Evolutionary conservation across 2,888 invertebrate species (phyloP), one percentile per base, ranked within the genome.

Genomic region (Drosophila greeni): DNA sequence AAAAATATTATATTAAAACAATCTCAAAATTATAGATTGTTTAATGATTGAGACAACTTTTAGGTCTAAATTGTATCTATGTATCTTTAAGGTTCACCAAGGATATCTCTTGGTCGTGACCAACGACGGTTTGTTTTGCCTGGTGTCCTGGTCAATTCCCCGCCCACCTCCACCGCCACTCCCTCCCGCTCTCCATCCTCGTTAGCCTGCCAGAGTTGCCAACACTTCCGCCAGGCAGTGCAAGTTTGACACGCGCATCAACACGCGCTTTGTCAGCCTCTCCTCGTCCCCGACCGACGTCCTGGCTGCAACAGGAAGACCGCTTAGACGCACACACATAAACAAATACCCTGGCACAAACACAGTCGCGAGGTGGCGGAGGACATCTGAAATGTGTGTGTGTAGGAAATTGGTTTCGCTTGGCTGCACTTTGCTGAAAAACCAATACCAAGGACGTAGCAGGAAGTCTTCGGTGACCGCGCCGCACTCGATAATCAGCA

Each of bases 391-490:
- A 72, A 60, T 74, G 75, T 73, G 73, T 80, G 72, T 73, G 74
- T 84, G 75, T 77, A 84, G 81, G 85, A 81, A 81, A 81, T 81
- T 82, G 81, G 81, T 82, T 81, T 77, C 85, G 78, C 85, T 83
- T 81, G 74, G 74, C 62, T 82, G 81, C 81, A 74, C 81, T 80
- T 56, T 75, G 76, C 59, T 69, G 77, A 84, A 81, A 84, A 75
- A 74, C 60, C 70, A 81, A 76, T 75, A 80, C 68, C 43, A 31
- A 66, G 24, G 70, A 66, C 67, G 53, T n/a, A 65, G 75, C 75
- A 75, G 85, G 85, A 85, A 83, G 79, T 75, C 82, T 77, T 81
- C 83, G 83, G 75, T 82, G 81, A 84, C 81, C 81, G 83, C 85
- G 82, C 70, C 81, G 78, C 83, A 77, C 81, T 83, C 83, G 81